These are phyloP conservation scores for Cephalotes varians DNA, from an alignment of 2,888 invertebrate genomes.

Conservation along the genomic window DNA sequence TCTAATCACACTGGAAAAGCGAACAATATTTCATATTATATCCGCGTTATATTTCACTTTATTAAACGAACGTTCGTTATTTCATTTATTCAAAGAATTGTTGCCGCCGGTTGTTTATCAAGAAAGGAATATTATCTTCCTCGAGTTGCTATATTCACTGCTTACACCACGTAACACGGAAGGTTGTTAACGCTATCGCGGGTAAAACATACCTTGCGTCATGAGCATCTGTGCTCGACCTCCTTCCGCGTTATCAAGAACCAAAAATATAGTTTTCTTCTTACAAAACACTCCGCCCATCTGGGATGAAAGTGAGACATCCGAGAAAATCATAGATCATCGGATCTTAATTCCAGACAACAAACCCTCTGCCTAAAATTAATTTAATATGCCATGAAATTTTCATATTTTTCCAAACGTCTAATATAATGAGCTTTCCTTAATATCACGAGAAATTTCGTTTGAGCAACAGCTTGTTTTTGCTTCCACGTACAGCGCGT, in stretches of 20 bases:
- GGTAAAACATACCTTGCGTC: conserved; percentile 58
- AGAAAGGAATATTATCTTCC: conserved; percentile 24
- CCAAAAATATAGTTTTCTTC: conserved; percentile 46
- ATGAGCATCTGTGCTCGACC: conserved; percentile 66
- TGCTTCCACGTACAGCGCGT: conserved; percentile 63
- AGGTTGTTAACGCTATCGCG: conserved; percentile 62
- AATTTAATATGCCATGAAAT: not conserved
- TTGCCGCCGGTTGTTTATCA: conserved; percentile 40
- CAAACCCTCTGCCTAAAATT: not conserved
- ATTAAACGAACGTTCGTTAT: conserved; percentile 11
- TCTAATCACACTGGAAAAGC: not conserved
- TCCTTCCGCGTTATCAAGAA: conserved; percentile 63
- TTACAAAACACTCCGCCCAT: conserved; percentile 18
- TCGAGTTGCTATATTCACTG: conserved; percentile 26
- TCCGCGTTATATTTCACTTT: not conserved
- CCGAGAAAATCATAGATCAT: not conserved
- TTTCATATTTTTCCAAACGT: not conserved
- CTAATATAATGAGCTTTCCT: not conserved
- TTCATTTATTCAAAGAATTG: conserved; percentile 25
- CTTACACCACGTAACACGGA: conserved; percentile 25
- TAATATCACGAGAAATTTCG: conserved; percentile 18
- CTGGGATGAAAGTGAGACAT: not conserved
- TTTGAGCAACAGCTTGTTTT: conserved; percentile 27
- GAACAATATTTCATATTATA: not conserved
- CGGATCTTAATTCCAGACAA: conserved; percentile 5